phyloP scores from a whole-genome alignment of 2,888 invertebrate genomes.

The Melanostoma mellinum region DNA sequence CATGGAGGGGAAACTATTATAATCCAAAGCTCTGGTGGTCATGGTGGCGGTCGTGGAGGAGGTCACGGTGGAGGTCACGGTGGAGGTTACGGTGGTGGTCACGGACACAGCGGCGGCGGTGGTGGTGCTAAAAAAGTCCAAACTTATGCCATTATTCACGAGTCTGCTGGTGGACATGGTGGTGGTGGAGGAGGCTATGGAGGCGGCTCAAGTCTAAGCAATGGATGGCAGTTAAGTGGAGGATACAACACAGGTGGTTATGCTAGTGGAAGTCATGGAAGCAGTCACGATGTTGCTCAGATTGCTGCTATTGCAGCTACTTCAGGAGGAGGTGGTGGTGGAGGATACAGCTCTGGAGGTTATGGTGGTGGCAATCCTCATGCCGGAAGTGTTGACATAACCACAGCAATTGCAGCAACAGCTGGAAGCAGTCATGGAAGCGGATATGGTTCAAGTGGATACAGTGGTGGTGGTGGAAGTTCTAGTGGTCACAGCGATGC shows the following conservation, averaged over 20 bases:
- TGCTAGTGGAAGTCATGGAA: constrained; percentile 45
- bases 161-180: constrained; percentile 51
- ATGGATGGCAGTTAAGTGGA: constrained; percentile 59
- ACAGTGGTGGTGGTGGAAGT: constrained; percentile 18
- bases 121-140: constrained; percentile 50
- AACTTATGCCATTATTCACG: constrained; percentile 58
- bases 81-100: constrained; percentile 20
- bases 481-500: constrained; percentile 2
- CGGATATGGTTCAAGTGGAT: constrained; percentile 13
- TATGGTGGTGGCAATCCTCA: constrained; percentile 33
- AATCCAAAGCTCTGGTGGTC: constrained; percentile 26
- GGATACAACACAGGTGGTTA: constrained; percentile 42
- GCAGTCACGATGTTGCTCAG: constrained; percentile 43
- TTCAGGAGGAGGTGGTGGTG: constrained; percentile 26
- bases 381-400: constrained; percentile 59
- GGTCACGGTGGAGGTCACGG: constrained; percentile 11
- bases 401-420: constrained; percentile 54
- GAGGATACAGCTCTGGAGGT: constrained; percentile 48
- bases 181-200: constrained; percentile 31
- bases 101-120: constrained; percentile 5
- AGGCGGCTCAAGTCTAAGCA: constrained; percentile 22
- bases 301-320: constrained; percentile 64
- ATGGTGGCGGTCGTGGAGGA: constrained; percentile 6
- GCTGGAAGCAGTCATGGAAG: constrained; percentile 38
- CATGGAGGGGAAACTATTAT: constrained; percentile 29